Base-by-base conservation (phyloP, 2,113 vertebrate species). In the Haplochromis vanheusdeni region DNA sequence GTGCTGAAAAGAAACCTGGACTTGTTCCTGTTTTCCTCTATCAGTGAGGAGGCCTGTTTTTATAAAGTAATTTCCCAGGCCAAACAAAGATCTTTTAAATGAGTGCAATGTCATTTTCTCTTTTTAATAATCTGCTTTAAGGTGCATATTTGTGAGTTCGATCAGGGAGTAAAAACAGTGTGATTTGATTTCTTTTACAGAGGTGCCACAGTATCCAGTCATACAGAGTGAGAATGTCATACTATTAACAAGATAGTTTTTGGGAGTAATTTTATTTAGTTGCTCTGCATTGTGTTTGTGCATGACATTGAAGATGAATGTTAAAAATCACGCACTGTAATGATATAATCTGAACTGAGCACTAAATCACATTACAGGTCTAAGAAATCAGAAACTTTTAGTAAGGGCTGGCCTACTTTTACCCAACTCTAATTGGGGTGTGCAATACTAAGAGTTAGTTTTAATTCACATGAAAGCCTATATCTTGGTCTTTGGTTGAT, bases 261-360 rank as follows among this genome's bases (percentile, higher is more conserved):
- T 23, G 12, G 3, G 35, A 70, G 35, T 70, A 6, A 70, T 21
- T 70, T 70, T 42, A 42, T 23, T 23, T 16, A 70, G 65, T 26
- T 70, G 37, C 65, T 70, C 37, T 42, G 5, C 37, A 9, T 26
- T 73, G 37, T 3, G 35, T 17, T 26, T 42, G n/a, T 1, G 21
- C 21, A 73, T 0, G 1, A 0, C 13, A 73, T 16, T 73, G 37
- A 10, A 45, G 65, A 73, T 26, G 35, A 70, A 70, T 70, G 12
- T 70, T 42, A 65, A 70, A 42, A 70, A 23, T 3, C 62, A 9
- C 35, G 0, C 35, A 70, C 37, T 42, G 19, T 42, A 70, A 42
- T 70, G 2, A 70, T 42, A 1, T 16, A 14, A 16, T 21, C 12
- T 70, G n/a, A 70, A 70, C 2, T 70, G 3, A 42, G 12, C 35